Evolutionary conservation across 2,888 invertebrate species (phyloP).

Genomic region (Sarcophaga subvicina): DNA sequence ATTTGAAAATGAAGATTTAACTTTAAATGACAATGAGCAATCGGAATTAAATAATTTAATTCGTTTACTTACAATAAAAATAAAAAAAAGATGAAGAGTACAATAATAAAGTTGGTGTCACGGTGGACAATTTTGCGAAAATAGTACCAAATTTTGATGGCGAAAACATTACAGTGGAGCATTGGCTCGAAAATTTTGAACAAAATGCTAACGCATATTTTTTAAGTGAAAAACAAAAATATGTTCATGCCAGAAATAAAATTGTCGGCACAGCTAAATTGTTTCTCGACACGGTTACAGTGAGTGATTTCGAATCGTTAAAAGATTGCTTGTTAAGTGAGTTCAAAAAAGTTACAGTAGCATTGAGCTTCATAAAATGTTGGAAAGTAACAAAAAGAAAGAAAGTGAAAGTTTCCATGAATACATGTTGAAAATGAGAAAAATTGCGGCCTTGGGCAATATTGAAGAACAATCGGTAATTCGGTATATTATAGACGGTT

Average conservation of each 20-base stretch:
- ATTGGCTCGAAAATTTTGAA: slow-evolving; percentile 49
- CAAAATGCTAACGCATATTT: slow-evolving; percentile 56
- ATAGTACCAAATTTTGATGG: slow-evolving; percentile 53
- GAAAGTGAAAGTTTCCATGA: slow-evolving; percentile 32
- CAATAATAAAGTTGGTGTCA: slow-evolving; percentile 8
- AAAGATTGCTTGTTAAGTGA: slow-evolving; percentile 23
- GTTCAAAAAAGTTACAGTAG: slow-evolving; percentile 34
- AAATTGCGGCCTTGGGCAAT: slow-evolving; percentile 33
- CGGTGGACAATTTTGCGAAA: slow-evolving; percentile 43
- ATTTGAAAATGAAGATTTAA: too few relatives aligned
- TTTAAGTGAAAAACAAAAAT: slow-evolving; percentile 49
- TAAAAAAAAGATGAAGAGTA: slow-evolving; percentile 25
- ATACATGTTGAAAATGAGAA: slow-evolving; percentile 35
- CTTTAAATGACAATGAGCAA: background rate
- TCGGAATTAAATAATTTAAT: slow-evolving; percentile 18
- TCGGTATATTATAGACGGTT: slow-evolving; percentile 27
- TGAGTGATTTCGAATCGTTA: slow-evolving; percentile 25
- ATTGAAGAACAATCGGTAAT: slow-evolving; percentile 37
- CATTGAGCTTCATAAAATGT: slow-evolving; percentile 28
- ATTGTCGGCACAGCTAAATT: slow-evolving; percentile 12
- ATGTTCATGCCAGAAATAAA: slow-evolving; percentile 43
- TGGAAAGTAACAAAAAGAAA: slow-evolving; percentile 26
- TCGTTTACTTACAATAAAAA: background rate
- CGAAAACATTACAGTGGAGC: slow-evolving; percentile 43
- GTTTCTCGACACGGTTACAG: background rate